Conservation (phyloP, 1,140 invertebrate species). For the Panonychus citri region DNA sequence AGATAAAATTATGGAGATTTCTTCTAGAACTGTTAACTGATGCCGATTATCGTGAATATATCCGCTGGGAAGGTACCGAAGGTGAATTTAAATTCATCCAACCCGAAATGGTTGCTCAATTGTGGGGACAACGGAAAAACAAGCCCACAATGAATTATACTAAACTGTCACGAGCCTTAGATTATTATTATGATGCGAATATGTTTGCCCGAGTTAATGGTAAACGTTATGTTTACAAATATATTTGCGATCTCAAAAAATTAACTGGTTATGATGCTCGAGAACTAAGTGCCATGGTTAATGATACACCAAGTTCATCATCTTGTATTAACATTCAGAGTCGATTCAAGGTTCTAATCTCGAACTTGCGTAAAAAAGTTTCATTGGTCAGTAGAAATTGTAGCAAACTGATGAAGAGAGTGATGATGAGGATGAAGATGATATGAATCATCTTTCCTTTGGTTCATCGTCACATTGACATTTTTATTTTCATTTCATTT, state of each 20-base stretch:
- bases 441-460: too few species aligned
- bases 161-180: slow-evolving; percentile 59
- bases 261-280: slow-evolving; percentile 53
- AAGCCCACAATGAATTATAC: slow-evolving; percentile 88
- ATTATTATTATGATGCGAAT: slow-evolving; percentile 73
- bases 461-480: too few species aligned
- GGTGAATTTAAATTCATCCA: slow-evolving; percentile 88
- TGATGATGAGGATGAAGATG: too few species aligned
- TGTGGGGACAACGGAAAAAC: slow-evolving; percentile 79
- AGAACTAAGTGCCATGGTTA: slow-evolving; percentile 46
- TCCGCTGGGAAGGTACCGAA: slow-evolving; percentile 85
- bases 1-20: slow-evolving; percentile 98
- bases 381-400: too few species aligned
- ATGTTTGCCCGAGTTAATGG: slow-evolving; percentile 75
- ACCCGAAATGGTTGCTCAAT: slow-evolving; percentile 84
- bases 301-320: slow-evolving; percentile 25
- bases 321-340: too few species aligned
- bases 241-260: slow-evolving; percentile 60
- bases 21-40: slow-evolving; percentile 87
- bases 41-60: slow-evolving; percentile 56
- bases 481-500: too few species aligned
- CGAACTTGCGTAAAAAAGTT: too few species aligned
- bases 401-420: too few species aligned
- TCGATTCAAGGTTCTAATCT: too few species aligned
- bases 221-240: slow-evolving; percentile 73